Conservation (phyloP, 1,140 invertebrate genomes). For the Amphibalanus amphitrite region DNA sequence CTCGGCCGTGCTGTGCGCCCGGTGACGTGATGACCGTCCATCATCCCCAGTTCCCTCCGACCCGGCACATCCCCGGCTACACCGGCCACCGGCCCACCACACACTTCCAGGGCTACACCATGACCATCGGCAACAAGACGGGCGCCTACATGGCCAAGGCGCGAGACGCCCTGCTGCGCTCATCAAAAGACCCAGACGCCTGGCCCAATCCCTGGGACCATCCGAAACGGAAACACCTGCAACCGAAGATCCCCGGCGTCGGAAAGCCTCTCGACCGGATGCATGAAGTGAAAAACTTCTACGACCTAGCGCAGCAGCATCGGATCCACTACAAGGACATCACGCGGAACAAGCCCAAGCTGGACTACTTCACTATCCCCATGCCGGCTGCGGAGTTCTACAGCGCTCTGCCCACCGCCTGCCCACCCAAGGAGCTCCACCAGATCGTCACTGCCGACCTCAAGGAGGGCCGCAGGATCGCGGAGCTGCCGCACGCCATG, state of each 20-base stretch:
- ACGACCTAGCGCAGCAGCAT: not conserved
- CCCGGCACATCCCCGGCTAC: not conserved
- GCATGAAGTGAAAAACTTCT: not conserved
- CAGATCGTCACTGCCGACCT: not conserved
- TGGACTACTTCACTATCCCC: not conserved
- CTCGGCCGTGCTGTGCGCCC: not conserved
- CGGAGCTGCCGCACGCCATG: not conserved
- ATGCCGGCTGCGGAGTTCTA: not conserved
- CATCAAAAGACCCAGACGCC: not conserved
- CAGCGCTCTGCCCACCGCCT: not conserved
- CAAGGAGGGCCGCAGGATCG: not conserved
- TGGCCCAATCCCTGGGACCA: not conserved
- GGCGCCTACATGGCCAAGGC: not conserved
- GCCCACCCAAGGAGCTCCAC: not conserved
- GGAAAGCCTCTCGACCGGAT: not conserved
- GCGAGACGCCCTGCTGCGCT: not conserved
- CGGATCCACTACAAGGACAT: not conserved
- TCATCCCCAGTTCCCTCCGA: constrained; percentile 20
- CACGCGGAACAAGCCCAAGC: not conserved
- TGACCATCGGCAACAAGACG: not conserved
- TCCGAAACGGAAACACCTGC: not conserved
- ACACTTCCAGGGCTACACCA: not conserved
- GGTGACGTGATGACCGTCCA: not conserved
- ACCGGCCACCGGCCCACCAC: not conserved
- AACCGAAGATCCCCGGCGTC: not conserved